These are phyloP conservation scores for Noctuana brunneofusca DNA, from an alignment of 2,888 invertebrate genomes.

Conservation along the genomic window DNA sequence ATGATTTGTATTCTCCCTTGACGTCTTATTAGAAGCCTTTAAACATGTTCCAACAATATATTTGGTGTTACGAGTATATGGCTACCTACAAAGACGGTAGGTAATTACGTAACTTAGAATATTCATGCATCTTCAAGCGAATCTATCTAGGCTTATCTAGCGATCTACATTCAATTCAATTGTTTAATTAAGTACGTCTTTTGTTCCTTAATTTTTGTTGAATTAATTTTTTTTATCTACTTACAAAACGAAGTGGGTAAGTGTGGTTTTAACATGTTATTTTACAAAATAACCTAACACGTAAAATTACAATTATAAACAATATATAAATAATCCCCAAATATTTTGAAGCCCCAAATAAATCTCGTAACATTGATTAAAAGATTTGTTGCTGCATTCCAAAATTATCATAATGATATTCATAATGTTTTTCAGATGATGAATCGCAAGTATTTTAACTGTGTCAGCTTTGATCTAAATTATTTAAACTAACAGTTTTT, in stretches of 20 bases:
- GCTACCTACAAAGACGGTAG: too few species aligned
- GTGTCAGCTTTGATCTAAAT: neutral
- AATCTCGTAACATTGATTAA: neutral
- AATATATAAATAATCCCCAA: neutral
- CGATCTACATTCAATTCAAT: too few species aligned
- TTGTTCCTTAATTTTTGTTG: too few species aligned
- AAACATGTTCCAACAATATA: constrained; percentile 43
- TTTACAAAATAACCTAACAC: neutral
- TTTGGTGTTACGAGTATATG: neutral
- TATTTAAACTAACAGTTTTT: too few species aligned
- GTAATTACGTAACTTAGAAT: too few species aligned
- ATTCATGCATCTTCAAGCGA: too few species aligned
- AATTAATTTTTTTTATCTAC: too few species aligned
- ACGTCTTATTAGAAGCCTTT: constrained; percentile 73
- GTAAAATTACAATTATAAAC: neutral
- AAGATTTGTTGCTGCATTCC: neutral
- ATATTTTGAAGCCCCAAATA: constrained; percentile 1
- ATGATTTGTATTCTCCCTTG: constrained; percentile 77
- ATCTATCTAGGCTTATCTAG: too few species aligned
- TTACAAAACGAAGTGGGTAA: neutral
- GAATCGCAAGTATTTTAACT: neutral
- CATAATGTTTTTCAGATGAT: neutral
- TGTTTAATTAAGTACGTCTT: too few species aligned
- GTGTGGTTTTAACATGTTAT: neutral
- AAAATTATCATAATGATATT: neutral